phyloP scores from a whole-genome alignment of 2,888 invertebrate genomes.

The Biston betularia region DNA sequence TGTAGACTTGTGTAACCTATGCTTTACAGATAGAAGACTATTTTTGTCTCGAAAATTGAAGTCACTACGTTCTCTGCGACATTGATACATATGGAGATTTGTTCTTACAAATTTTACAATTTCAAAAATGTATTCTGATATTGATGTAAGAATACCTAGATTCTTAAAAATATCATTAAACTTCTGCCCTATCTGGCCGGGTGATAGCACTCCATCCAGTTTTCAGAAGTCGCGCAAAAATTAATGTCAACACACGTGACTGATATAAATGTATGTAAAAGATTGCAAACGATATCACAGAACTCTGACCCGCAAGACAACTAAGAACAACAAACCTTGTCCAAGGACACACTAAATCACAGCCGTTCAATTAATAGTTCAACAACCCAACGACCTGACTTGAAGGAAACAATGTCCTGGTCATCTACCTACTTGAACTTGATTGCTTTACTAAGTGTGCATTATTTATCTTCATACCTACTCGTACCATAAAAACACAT shows the following conservation, averaged over 20 bases:
- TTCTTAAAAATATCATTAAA: too few species aligned
- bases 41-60: too few species aligned
- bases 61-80: too few species aligned
- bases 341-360: constrained; percentile 31
- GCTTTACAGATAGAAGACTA: too few species aligned
- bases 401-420: constrained; percentile 10
- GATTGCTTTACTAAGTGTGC: constrained; percentile 7
- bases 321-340: constrained; percentile 21
- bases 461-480: background rate
- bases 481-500: too few species aligned
- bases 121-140: too few species aligned
- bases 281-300: constrained; percentile 5
- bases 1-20: too few species aligned
- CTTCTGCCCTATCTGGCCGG: too few species aligned
- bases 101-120: too few species aligned
- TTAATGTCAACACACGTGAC: background rate
- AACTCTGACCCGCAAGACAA: constrained; percentile 10
- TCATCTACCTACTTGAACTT: constrained; percentile 30
- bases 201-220: too few species aligned
- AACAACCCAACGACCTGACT: constrained; percentile 36
- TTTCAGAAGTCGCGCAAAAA: background rate
- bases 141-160: too few species aligned
- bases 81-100: too few species aligned
- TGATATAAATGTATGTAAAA: background rate
- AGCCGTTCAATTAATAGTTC: constrained; percentile 33